A percentile compares a stretch with the other conserved stretches of the same genome.
Conservation (phyloP, 1,140 invertebrate species). For the Proales similis region DNA sequence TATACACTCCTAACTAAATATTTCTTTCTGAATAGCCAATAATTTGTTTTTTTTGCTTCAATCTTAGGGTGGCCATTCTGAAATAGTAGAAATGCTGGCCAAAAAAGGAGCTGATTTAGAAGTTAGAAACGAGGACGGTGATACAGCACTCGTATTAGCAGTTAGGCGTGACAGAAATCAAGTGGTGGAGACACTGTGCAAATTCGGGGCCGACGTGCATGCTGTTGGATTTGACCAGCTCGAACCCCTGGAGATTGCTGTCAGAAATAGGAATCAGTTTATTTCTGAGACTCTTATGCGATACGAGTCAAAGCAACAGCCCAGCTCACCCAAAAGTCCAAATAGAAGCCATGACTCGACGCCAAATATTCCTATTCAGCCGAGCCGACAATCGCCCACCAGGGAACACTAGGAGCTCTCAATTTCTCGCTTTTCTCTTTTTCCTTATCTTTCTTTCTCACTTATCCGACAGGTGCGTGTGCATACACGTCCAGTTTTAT, state of each 20-base stretch:
- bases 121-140: conserved; percentile 36
- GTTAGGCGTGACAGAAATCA: conserved; percentile 8
- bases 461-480: too few species aligned
- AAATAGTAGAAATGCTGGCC: conserved; percentile 8
- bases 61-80: conserved; percentile 22
- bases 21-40: neutral
- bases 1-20: neutral
- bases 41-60: neutral
- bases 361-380: too few species aligned
- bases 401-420: too few species aligned
- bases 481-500: too few species aligned
- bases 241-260: conserved; percentile 28
- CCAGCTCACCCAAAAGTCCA: too few species aligned
- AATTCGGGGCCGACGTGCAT: conserved; percentile 25
- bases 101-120: conserved; percentile 30
- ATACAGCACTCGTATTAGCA: conserved; percentile 32
- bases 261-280: conserved; percentile 27
- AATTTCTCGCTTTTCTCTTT: too few species aligned
- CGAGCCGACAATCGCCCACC: too few species aligned
- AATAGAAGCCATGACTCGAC: too few species aligned
- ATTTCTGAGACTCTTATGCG: conserved; percentile 32
- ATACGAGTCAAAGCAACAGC: too few species aligned
- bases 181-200: conserved; percentile 29
- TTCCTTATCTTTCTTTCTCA: too few species aligned
- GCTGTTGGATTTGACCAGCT: conserved; percentile 30